Percentiles rank a stretch among this genome's conserved stretches.
phyloP scores from a whole-genome alignment of 2,113 vertebrate genomes.

The Motacilla alba region DNA sequence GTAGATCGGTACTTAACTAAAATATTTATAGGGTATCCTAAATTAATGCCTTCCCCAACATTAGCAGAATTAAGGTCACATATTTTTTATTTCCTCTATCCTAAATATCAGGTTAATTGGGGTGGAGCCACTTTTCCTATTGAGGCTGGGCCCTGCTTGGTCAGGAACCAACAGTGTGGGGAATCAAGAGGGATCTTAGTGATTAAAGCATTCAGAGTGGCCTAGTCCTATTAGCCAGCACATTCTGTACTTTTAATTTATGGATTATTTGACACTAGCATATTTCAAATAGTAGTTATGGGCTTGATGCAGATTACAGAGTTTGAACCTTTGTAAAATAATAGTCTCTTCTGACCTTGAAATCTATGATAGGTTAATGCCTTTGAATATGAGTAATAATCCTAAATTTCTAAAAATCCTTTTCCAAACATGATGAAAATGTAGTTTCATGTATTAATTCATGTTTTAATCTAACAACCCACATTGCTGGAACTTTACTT shows the following conservation, averaged over 20 bases:
- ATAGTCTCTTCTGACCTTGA: not conserved
- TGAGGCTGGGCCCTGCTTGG: not conserved
- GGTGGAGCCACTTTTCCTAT: not conserved
- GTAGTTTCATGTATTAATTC: not conserved
- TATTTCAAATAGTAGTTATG: not conserved
- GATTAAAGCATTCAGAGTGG: not conserved
- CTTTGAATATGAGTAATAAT: not conserved
- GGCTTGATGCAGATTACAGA: not conserved
- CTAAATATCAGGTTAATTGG: not conserved
- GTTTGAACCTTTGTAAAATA: not conserved
- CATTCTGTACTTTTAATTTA: not conserved
- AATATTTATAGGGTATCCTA: not conserved
- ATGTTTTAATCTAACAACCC: not conserved
- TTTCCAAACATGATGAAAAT: not conserved
- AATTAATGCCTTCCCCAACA: not conserved
- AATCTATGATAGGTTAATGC: not conserved
- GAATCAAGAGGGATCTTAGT: not conserved
- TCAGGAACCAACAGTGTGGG: not conserved
- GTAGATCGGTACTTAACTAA: not conserved
- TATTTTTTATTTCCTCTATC: not conserved
- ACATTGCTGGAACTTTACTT: not conserved
- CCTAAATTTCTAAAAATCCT: not conserved
- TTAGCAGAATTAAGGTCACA: not conserved
- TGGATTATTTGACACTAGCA: not conserved
- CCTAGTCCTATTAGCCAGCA: not conserved